Percentiles rank a stretch among this genome's conserved stretches.
Evolutionary conservation across 1,140 invertebrate genomes (phyloP).

Genomic region (Sitophilus oryzae): DNA sequence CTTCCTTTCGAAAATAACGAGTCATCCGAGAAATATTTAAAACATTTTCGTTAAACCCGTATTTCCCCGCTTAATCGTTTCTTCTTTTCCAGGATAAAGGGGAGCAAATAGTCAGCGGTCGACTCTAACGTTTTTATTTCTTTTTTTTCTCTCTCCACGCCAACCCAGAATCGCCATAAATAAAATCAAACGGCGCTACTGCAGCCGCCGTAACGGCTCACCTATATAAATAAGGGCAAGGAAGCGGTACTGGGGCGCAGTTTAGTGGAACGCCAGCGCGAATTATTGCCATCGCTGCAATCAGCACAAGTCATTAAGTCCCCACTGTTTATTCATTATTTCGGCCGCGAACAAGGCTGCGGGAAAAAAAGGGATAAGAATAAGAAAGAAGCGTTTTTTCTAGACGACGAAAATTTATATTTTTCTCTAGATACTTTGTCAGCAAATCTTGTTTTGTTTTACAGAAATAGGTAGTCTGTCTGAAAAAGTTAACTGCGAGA

Average conservation of each 20-base stretch:
- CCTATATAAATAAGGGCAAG: constrained; percentile 25
- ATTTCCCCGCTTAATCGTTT: no score
- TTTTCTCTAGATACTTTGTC: no score
- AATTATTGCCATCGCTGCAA: constrained; percentile 43
- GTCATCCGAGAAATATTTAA: no score
- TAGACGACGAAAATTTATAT: no score
- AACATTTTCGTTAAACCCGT: no score
- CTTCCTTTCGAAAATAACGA: no score
- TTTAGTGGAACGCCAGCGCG: constrained; percentile 41
- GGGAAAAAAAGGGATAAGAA: constrained; percentile 28
- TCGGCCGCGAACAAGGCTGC: constrained; percentile 27
- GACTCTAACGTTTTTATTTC: background rate
- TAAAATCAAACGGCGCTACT: constrained; percentile 24
- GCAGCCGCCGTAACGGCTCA: no score
- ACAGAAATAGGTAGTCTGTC: no score
- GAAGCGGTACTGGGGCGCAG: constrained; percentile 33
- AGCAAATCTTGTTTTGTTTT: no score
- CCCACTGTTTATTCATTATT: constrained; percentile 43
- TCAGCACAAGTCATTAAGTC: constrained; percentile 44
- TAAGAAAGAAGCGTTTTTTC: no score
- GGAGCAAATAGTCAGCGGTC: no score
- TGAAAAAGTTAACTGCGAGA: no score
- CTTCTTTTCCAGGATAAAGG: background rate
- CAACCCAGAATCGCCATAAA: constrained; percentile 10
- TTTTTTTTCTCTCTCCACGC: background rate